Percentiles rank a stretch among this genome's conserved stretches.
These are phyloP conservation scores for Brassicogethes aeneus DNA, from an alignment of 2,888 invertebrate species.

Conservation along the genomic window DNA sequence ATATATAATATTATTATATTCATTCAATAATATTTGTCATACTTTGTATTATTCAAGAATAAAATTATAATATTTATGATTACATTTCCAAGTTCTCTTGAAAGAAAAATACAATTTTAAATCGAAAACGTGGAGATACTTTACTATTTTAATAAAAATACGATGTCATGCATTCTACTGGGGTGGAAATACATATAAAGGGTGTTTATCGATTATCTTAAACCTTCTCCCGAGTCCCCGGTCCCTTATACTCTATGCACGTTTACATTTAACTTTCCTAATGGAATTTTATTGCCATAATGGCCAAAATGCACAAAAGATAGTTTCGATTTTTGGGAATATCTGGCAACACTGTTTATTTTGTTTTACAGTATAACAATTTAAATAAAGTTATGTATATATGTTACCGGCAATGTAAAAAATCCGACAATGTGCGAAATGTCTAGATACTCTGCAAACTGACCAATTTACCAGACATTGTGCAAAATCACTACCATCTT, in stretches of 20 bases:
- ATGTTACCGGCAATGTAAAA: too few relatives aligned
- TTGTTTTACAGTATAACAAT: too few relatives aligned
- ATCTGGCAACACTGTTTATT: too few relatives aligned
- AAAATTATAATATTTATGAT: too few relatives aligned
- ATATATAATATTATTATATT: neutral
- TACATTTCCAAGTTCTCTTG: too few relatives aligned
- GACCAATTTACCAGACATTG: too few relatives aligned
- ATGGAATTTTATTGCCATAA: neutral
- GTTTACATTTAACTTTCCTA: neutral
- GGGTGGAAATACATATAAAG: neutral
- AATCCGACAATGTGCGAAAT: too few relatives aligned
- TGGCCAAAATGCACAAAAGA: too few relatives aligned
- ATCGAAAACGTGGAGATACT: neutral
- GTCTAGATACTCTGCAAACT: too few relatives aligned
- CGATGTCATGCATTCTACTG: neutral
- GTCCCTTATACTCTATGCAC: neutral
- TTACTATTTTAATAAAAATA: neutral
- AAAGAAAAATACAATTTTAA: neutral
- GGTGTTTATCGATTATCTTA: neutral
- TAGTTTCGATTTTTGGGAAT: too few relatives aligned
- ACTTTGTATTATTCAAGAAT: neutral
- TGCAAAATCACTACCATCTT: too few relatives aligned
- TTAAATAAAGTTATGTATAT: too few relatives aligned
- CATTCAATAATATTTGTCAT: neutral
- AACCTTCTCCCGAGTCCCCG: neutral